Conservation (phyloP, 23 tunicate species). For the Oikopleura dioica region DNA sequence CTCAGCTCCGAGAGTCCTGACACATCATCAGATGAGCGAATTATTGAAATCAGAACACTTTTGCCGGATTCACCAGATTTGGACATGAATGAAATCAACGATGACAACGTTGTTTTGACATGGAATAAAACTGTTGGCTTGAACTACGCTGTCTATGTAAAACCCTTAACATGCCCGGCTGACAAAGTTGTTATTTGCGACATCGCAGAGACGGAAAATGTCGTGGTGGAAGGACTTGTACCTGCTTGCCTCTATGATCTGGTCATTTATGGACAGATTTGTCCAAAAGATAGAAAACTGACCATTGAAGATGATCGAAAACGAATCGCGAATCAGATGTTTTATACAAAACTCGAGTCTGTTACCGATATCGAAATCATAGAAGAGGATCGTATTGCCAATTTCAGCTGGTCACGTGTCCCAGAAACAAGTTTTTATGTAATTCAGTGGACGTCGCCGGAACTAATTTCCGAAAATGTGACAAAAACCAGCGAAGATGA, state of each 20-base stretch:
- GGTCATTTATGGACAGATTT: neutral
- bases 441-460: neutral
- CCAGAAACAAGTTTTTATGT: neutral
- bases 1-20: neutral
- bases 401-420: neutral
- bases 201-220: neutral
- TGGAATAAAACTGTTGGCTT: neutral
- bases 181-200: neutral
- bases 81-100: neutral
- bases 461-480: neutral
- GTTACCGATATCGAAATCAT: neutral
- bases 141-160: neutral
- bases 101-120: neutral
- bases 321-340: neutral
- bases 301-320: neutral
- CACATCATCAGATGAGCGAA: neutral
- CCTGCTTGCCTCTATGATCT: neutral
- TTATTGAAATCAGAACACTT: neutral
- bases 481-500: neutral
- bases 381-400: neutral
- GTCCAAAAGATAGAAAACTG: neutral
- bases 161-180: neutral
- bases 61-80: neutral
- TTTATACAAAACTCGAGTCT: neutral
- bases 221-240: neutral